Evolutionary conservation across 1,140 invertebrate species (phyloP), one percentile per base, ranked within the genome.

Genomic region (Bacillus rossius): DNA sequence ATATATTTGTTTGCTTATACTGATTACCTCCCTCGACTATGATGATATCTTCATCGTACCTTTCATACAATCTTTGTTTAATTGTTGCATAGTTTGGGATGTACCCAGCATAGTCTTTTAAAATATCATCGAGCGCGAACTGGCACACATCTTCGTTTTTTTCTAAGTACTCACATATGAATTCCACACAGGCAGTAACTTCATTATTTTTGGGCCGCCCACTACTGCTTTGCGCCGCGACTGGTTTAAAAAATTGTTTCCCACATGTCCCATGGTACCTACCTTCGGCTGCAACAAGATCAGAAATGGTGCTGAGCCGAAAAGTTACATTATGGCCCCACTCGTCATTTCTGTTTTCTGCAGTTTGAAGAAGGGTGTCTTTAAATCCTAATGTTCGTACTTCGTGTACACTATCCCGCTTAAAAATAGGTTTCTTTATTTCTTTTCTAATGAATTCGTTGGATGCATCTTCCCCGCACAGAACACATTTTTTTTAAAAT

Each of bases 201-300:
- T 45, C 17, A 7, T 45, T 14, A 68, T 55, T 3, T 34, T 34
- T 10, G 10, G 5, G 29, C 10, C 29, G 29, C 5, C 29, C 29
- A 34, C 29, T 34, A 34, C 10, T 10, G 10, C 29, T 34, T 4
- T 4, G 5, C 10, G 29, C 29, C 10, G 29, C 4, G 10, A 64
- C 50, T 60, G 69, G 69, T 16, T 57, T 69, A 23, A 64, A 23
- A 8, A 70, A 17, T 1, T 64, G 64, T 62, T 64, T 61, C 26
- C 62, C 55, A 40, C 66, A 50, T 40, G 69, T 63, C n/a, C 64
- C 61, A 14, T 37, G 57, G 22, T 68, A 17, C 64, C 68, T 67
- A 43, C 68, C 59, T 23, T 10, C 45, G n/a, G 67, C 64, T 22
- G 67, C 19, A 20, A 61, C 61, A n/a, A 53, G 8, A 22, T 17